Base-by-base conservation (phyloP, 2,888 invertebrate genomes). In the Parelbella ahira region DNA sequence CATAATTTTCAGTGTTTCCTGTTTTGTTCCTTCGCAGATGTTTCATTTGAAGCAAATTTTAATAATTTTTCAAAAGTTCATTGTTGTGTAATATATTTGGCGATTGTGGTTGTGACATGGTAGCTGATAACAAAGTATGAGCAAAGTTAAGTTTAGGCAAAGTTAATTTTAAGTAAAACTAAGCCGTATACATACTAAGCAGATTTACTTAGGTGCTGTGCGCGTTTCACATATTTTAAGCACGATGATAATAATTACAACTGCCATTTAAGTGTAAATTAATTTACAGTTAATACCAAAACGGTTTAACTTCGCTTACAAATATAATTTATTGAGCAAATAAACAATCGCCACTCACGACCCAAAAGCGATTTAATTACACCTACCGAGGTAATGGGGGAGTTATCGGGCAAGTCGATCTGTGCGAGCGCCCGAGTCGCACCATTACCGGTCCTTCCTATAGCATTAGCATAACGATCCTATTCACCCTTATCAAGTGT, bases 381-480 rank as follows among this genome's bases (percentile, higher is more conserved):
- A 6, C 18, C 36, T 21, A 8, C 18, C 19, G 19, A 4, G 18
- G 36, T 19, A 37, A 37, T 37, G 36, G 36, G 11, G 19, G 33
- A 32, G 36, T 5, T 36, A 36, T 36, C 36, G n/a, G 2, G 23
- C 5, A 13, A 13, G 7, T 18, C 18, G 36, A 36, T 36, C 36
- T 18, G 10, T n/a, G 32, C 9, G 13, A 10, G 25, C 7, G 25
- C 25, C 15, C 23, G 36, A 44, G 41, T 25, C 25, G 25, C 48
- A 37, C 36, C 45, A 39, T 44, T 48, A 21, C 34, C 42, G 32
- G 34, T 25, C 46, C 45, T 47, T 45, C 50, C 45, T 30, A 7
- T 1, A 7, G 20, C 44, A 50, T 52, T 52, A 50, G 45, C 48
- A 52, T 50, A 47, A 47, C 30, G 37, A 37, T 15, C 36, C 36